phyloP scores from a whole-genome alignment of 2,113 vertebrate genomes.

The Zosterops lateralis region DNA sequence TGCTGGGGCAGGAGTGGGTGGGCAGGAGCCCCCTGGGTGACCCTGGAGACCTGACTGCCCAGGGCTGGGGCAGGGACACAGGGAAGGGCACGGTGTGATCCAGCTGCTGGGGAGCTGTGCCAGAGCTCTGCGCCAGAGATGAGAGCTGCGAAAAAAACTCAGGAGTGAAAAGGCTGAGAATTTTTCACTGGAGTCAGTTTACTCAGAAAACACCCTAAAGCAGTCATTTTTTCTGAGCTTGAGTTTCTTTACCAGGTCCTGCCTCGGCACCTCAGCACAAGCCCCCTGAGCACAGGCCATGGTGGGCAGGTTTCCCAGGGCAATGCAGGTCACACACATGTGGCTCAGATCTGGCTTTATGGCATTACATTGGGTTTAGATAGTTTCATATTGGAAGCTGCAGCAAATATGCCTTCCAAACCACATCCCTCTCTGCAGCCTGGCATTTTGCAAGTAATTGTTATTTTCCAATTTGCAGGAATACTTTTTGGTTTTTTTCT shows the following conservation, averaged over 20 bases:
- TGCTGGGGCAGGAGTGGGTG: neutral
- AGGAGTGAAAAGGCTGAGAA: neutral
- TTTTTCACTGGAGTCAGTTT: neutral
- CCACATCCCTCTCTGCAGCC: neutral
- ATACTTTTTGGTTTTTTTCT: neutral
- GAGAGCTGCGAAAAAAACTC: neutral
- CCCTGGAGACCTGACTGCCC: neutral
- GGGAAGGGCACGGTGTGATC: neutral
- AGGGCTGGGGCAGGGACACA: accelerated
- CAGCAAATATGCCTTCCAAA: neutral
- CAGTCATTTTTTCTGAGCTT: neutral
- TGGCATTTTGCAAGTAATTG: neutral
- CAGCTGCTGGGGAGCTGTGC: accelerated
- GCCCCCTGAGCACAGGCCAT: accelerated
- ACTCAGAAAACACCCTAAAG: neutral
- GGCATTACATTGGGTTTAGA: neutral
- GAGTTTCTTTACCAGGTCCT: neutral
- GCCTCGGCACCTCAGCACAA: accelerated
- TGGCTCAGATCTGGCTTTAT: neutral
- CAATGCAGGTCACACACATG: neutral
- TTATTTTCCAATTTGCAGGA: neutral
- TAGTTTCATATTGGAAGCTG: neutral
- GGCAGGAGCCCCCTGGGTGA: neutral
- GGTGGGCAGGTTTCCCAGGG: neutral
- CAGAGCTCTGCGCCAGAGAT: accelerated